These are phyloP conservation scores for Daphoenositta chrysoptera DNA, from an alignment of 2,113 vertebrate genomes.

Conservation along the genomic window DNA sequence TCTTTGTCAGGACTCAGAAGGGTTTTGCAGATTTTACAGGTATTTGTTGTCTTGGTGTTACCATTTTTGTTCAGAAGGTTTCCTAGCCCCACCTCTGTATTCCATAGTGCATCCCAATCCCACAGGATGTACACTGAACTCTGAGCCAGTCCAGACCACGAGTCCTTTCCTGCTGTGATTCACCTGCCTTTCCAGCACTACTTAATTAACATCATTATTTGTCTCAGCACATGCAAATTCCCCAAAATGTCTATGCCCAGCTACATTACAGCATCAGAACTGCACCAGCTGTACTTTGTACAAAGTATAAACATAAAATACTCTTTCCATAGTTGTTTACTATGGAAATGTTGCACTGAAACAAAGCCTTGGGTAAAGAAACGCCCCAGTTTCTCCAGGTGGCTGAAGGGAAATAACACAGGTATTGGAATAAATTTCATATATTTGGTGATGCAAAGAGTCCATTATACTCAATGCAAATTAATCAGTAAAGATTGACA, in stretches of 20 bases:
- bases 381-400: not conserved
- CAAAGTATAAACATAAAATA: not conserved
- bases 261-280: not conserved
- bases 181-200: not conserved
- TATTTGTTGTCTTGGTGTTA: not conserved
- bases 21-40: not conserved
- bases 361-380: not conserved
- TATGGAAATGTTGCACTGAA: not conserved
- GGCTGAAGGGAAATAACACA: not conserved
- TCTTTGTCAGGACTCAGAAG: not conserved
- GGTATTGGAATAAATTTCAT: not conserved
- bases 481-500: not conserved
- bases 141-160: not conserved
- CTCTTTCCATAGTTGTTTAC: not conserved
- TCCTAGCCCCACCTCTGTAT: not conserved
- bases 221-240: not conserved
- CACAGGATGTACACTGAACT: not conserved
- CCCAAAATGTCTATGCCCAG: not conserved
- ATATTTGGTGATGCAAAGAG: not conserved
- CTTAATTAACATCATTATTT: not conserved
- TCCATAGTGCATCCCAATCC: not conserved
- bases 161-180: not conserved
- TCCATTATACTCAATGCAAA: not conserved
- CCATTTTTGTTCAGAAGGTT: not conserved
- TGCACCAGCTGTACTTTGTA: not conserved